A percentile compares a stretch with the other conserved stretches of the same genome.
Evolutionary conservation across 2,888 invertebrate genomes (phyloP).

Genomic region (Orthonevra nobilis): DNA sequence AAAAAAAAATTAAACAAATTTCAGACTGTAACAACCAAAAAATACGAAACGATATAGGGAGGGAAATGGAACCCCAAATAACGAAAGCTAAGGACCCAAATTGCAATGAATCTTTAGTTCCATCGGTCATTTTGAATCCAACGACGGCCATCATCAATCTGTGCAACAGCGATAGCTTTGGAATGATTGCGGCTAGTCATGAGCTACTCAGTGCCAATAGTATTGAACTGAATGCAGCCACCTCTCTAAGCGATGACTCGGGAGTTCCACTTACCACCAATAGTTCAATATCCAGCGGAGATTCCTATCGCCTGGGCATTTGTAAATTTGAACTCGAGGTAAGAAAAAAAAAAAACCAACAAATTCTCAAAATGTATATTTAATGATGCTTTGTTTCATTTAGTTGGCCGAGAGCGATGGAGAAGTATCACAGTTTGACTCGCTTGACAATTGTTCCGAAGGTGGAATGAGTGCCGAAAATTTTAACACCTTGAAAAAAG

Average conservation of each 20-base stretch:
- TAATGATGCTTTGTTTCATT: slow-evolving; percentile 70
- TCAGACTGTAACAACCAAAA: slow-evolving; percentile 66
- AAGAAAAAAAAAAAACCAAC: slow-evolving; percentile 53
- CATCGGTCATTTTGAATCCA: slow-evolving; percentile 67
- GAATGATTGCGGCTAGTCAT: slow-evolving; percentile 76
- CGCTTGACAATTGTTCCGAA: slow-evolving; percentile 87
- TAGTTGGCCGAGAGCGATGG: slow-evolving; percentile 91
- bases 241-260: slow-evolving; percentile 80
- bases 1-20: too few relatives aligned
- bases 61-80: slow-evolving; percentile 55
- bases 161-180: slow-evolving; percentile 78
- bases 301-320: slow-evolving; percentile 79
- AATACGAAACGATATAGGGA: not conserved
- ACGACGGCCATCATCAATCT: slow-evolving; percentile 71
- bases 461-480: slow-evolving; percentile 89
- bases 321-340: slow-evolving; percentile 80
- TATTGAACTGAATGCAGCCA: slow-evolving; percentile 79
- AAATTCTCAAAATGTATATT: not conserved
- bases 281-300: slow-evolving; percentile 80
- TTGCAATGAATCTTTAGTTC: slow-evolving; percentile 71
- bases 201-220: slow-evolving; percentile 79
- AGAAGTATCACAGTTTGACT: slow-evolving; percentile 90
- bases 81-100: slow-evolving; percentile 71
- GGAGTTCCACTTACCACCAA: slow-evolving; percentile 79
- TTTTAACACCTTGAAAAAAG: slow-evolving; percentile 91